Conservation (phyloP, 1,140 invertebrate genomes). For the Sinonovacula constricta region DNA sequence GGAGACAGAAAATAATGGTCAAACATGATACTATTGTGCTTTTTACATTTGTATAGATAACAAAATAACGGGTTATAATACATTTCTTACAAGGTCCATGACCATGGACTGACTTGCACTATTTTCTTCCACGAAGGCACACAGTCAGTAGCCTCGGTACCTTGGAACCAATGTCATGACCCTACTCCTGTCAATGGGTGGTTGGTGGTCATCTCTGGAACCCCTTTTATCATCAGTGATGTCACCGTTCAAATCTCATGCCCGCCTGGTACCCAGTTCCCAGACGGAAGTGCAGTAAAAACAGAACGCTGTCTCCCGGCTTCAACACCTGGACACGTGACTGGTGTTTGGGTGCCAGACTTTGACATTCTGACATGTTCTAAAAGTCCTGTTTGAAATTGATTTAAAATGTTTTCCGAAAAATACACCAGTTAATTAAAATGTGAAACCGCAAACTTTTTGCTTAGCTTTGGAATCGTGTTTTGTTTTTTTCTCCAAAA, state of each 20-base stretch:
- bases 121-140: not conserved
- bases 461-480: too few species aligned
- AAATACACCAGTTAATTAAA: too few species aligned
- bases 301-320: not conserved
- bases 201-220: not conserved
- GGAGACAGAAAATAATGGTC: not conserved
- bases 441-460: too few species aligned
- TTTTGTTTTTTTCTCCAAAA: too few species aligned
- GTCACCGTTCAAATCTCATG: not conserved
- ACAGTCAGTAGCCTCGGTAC: not conserved
- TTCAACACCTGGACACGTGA: not conserved
- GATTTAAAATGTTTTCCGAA: too few species aligned
- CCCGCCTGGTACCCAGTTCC: not conserved
- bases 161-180: not conserved
- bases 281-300: not conserved
- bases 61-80: too few species aligned
- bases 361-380: not conserved
- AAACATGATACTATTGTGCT: too few species aligned
- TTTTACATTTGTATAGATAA: too few species aligned
- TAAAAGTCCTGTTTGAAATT: too few species aligned
- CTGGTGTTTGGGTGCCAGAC: not conserved
- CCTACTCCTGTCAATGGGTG: not conserved
- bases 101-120: not conserved
- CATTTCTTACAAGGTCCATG: not conserved
- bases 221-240: conserved; percentile 3